Evolutionary conservation across 2,888 invertebrate genomes (phyloP), one percentile per base, ranked within the genome.

Genomic region (Saturnia pavonia): DNA sequence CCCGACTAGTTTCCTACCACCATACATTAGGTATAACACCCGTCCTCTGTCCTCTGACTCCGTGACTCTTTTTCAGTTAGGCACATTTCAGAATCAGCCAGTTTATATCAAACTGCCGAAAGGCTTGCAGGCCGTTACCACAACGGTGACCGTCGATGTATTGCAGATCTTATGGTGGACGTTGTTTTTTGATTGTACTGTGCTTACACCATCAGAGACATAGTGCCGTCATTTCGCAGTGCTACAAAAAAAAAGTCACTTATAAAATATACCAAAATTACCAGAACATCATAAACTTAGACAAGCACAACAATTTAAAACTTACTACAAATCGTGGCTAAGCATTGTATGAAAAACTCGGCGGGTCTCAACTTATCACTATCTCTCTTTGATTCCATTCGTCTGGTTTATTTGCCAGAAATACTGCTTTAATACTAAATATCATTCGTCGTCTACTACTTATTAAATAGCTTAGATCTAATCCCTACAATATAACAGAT

Each of bases 311-410:
- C 34, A 34, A 6, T 34, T 34, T 34, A 51, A 42, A 73, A 90
- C 91, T 85, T 73, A 91, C 90, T 88, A 72, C 84, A 76, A 19
- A 84, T 60, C 0, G 90, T 84, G 1, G 89, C 79, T 27, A 82
- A 74, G 43, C 78, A 74, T 76, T 91, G 90, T 70, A 87, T 78
- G 9, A 88, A 69, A 69, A 89, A 80, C n/a, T 87, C 88, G 0
- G 84, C 78, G 1, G 75, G 73, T 73, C 77, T 85, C 19, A 88
- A 71, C 75, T 82, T 87, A 22, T 82, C 82, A 22, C 74, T 77
- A 86, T 87, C 88, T 72, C 75, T 80, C 45, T 42, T 68, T 71
- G 42, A 54, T 22, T 40, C 54, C 70, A 51, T 43, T 54, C 48
- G 40, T 51, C 54, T n/a, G 16, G 66, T 19, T 43, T 67, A 25